Conservation (phyloP, 2,797 vertebrate genomes). For the Hemitrygon akajei region DNA sequence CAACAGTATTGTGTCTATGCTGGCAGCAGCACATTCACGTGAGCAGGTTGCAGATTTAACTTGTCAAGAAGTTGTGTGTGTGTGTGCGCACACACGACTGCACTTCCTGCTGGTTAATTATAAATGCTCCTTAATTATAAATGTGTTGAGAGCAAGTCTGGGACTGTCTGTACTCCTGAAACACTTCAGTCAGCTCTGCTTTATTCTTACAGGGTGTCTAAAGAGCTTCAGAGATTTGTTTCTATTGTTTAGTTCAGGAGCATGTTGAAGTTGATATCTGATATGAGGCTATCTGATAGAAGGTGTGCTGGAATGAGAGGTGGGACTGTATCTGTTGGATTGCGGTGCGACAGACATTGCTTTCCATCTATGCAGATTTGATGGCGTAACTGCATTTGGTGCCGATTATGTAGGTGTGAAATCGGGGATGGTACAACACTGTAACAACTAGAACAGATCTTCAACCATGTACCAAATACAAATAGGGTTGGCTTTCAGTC, state of each 20-base stretch:
- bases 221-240: background rate
- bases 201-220: background rate
- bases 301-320: background rate
- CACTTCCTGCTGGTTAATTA: background rate
- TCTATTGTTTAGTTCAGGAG: background rate
- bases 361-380: background rate
- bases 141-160: background rate
- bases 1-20: background rate
- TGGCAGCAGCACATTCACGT: background rate
- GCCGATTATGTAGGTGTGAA: no score
- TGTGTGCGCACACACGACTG: background rate
- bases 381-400: background rate
- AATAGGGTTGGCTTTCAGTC: no score
- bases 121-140: slow-evolving; percentile 6
- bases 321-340: background rate
- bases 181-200: background rate
- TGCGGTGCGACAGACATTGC: background rate
- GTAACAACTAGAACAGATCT: no score
- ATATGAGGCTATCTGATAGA: no score
- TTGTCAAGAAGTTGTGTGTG: background rate
- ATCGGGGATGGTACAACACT: no score
- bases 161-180: background rate
- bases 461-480: no score
- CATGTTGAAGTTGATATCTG: background rate
- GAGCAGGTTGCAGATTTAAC: background rate